A percentile compares a stretch with the other conserved stretches of the same genome.
phyloP scores from a whole-genome alignment of 2,113 vertebrate species.

The cat (Felis catus) region F.catus_Fca126_mat1.0 CM031419.1:5243001-5243500 shows the following conservation, averaged over 20 bases:
- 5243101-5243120: conserved; percentile 91
- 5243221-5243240: conserved; percentile 91
- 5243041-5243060: conserved; percentile 96
- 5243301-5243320: conserved; percentile 98
- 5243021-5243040: conserved; percentile 99
- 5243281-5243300: conserved; percentile 99
- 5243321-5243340: conserved; percentile 94
- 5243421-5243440: conserved; percentile 87
- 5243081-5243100: conserved; percentile 91
- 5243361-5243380: conserved; percentile 95
- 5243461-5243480: conserved; percentile 86
- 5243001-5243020: conserved; percentile 99
- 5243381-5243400: conserved; percentile 98
- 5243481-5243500: conserved; percentile 95
- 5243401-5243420: conserved; percentile 90
- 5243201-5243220: conserved; percentile 87
- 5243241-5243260: conserved; percentile 95
- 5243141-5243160: conserved; percentile 98
- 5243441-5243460: conserved; percentile 84
- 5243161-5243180: conserved; percentile 98
- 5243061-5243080: conserved; percentile 87
- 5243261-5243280: conserved; percentile 97
- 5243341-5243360: conserved; percentile 94
- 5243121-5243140: conserved; percentile 95
- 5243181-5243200: conserved; percentile 89